Evolutionary conservation across 2,113 vertebrate species (phyloP).

Genomic region (Sceloporus undulatus): DNA sequence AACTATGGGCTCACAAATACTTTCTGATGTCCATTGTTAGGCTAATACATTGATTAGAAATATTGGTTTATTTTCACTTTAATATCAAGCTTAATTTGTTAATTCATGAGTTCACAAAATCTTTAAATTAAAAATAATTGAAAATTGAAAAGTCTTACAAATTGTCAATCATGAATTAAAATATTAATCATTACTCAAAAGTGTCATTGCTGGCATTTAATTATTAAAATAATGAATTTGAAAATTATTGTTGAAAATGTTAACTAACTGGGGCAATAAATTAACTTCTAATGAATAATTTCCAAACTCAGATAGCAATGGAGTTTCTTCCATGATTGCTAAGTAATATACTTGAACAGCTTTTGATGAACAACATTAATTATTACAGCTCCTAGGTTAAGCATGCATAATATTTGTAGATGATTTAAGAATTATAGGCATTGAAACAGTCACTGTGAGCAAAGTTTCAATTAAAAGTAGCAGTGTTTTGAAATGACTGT

Average conservation of each 20-base stretch:
- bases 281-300: slow-evolving; percentile 13
- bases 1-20: slow-evolving; percentile 23
- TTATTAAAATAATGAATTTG: neutral
- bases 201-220: neutral
- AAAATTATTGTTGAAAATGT: too few relatives aligned
- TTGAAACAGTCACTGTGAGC: neutral
- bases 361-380: neutral
- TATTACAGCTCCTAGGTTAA: neutral
- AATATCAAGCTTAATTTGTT: too few relatives aligned
- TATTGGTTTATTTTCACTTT: too few relatives aligned
- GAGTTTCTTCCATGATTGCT: neutral
- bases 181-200: neutral
- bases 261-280: too few relatives aligned
- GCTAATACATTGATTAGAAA: neutral
- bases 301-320: neutral
- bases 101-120: too few relatives aligned
- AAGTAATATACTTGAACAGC: neutral
- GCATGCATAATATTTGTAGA: neutral
- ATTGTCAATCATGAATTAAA: neutral
- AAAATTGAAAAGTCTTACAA: neutral
- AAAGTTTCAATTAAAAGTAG: slow-evolving; percentile 3
- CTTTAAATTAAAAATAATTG: too few relatives aligned
- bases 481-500: neutral
- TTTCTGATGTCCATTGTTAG: slow-evolving; percentile 34
- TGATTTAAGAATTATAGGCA: neutral